Evolutionary conservation across 2,113 vertebrate species (phyloP).

Genomic region (Gymnogyps californianus): DNA sequence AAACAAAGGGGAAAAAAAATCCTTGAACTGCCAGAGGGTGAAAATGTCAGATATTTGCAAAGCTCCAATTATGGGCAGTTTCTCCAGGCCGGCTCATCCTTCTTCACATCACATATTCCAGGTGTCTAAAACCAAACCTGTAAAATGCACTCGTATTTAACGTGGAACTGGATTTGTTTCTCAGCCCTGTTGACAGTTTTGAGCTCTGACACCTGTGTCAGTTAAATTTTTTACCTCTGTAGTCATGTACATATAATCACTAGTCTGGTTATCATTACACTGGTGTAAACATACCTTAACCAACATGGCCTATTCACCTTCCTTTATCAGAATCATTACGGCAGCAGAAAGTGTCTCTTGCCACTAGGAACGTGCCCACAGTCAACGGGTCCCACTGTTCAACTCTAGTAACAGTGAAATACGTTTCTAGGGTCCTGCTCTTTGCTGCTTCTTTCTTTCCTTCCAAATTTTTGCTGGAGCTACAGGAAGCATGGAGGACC

Average conservation of each 20-base stretch:
- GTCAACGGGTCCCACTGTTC: not conserved
- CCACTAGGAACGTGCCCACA: not conserved
- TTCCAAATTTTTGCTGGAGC: not conserved
- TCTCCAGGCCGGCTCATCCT: not conserved
- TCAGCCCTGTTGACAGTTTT: not conserved
- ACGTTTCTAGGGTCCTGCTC: not conserved
- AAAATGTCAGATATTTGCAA: not conserved
- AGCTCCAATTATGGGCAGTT: not conserved
- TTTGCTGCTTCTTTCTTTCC: not conserved
- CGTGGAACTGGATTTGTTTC: not conserved
- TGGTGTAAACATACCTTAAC: not conserved
- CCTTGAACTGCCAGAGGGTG: not conserved
- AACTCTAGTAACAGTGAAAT: not conserved
- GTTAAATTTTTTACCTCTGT: not conserved
- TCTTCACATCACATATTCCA: not conserved
- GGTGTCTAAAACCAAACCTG: not conserved
- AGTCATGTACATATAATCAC: not conserved
- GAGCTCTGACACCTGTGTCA: not conserved
- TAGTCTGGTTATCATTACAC: not conserved
- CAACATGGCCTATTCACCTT: not conserved
- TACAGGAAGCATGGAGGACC: not conserved
- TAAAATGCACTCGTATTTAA: rapidly evolving
- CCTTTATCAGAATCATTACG: not conserved
- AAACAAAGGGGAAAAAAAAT: not conserved
- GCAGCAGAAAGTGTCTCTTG: not conserved